Percentiles rank a stretch among this genome's conserved stretches.
Conservation (phyloP, 2,113 vertebrate genomes). For the Onychostoma macrolepis region DNA sequence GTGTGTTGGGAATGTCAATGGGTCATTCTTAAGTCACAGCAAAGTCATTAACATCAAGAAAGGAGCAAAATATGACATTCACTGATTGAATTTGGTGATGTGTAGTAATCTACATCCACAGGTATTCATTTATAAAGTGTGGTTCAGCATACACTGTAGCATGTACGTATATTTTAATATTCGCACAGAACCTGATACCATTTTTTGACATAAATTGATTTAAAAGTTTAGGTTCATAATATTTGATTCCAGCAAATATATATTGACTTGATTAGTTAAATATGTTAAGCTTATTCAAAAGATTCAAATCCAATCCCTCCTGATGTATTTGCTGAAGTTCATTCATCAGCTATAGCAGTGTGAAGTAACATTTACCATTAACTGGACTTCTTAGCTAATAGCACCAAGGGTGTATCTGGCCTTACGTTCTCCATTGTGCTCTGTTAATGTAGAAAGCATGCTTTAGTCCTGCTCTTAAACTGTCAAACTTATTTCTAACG, state of each 20-base stretch:
- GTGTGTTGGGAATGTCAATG: background rate
- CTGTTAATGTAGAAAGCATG: background rate
- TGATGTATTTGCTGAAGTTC: conserved; percentile 6
- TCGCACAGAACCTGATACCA: background rate
- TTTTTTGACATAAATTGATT: background rate
- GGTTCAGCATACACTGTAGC: background rate
- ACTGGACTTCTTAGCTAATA: background rate
- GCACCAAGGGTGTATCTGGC: background rate
- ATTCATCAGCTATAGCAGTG: background rate
- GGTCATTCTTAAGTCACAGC: too few species aligned
- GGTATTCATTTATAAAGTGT: background rate
- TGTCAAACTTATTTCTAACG: background rate
- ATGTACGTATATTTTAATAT: background rate
- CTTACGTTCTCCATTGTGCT: background rate
- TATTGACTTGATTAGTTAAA: background rate
- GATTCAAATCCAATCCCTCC: background rate
- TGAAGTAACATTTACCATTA: conserved; percentile 9
- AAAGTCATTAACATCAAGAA: too few species aligned
- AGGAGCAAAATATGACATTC: too few species aligned
- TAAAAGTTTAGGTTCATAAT: background rate
- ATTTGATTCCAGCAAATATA: background rate
- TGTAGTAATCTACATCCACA: too few species aligned
- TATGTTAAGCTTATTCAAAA: background rate
- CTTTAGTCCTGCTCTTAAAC: background rate
- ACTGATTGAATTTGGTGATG: background rate